A percentile compares a stretch with the other conserved stretches of the same genome.
phyloP scores from a whole-genome alignment of 2,888 invertebrate genomes.

The Coelinius sp. region DNA sequence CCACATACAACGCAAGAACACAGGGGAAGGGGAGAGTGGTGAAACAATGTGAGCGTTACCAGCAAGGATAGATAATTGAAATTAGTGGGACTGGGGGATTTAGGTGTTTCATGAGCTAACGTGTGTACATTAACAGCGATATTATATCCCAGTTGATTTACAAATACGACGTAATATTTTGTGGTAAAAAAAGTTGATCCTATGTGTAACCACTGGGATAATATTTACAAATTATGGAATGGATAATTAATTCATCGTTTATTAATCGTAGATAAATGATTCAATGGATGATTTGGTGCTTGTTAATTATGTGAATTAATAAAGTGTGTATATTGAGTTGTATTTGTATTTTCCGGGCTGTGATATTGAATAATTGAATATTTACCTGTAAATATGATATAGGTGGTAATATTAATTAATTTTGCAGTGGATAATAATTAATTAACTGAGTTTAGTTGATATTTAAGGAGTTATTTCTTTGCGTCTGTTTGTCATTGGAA shows the following conservation, averaged over 20 bases:
- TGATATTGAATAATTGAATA: neutral
- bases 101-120: conserved; percentile 3
- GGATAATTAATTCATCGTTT: neutral
- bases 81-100: conserved; percentile 20
- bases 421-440: no score
- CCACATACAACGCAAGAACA: neutral
- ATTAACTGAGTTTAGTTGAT: no score
- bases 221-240: neutral
- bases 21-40: neutral
- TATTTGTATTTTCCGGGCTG: neutral
- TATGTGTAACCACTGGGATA: neutral
- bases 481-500: no score
- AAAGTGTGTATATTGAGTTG: neutral
- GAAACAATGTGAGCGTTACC: conserved; percentile 19
- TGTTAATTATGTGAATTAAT: neutral
- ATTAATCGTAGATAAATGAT: neutral
- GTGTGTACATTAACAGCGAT: conserved; percentile 9
- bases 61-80: conserved; percentile 21
- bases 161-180: neutral
- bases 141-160: conserved; percentile 14
- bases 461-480: no score
- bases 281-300: neutral
- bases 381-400: no score
- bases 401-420: neutral
- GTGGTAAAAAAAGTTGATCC: neutral